Base-by-base conservation (phyloP, 1,140 invertebrate species). In the Ceratina calcarata region DNA sequence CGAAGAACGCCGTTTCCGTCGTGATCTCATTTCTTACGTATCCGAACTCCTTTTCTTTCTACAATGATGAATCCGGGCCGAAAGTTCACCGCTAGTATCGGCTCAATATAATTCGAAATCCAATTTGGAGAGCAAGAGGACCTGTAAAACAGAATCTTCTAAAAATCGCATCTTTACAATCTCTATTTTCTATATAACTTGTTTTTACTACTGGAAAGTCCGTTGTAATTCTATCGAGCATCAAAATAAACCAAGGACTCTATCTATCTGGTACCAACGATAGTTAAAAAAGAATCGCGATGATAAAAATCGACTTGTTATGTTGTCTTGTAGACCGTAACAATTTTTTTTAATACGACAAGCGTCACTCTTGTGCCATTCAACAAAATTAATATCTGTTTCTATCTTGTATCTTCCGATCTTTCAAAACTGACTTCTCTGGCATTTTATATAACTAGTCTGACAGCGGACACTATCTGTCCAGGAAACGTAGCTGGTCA, bases 401-500 rank as follows among this genome's bases (percentile, higher is more conserved):
- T n/a, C 18, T 22, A 12, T 45, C n/a, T 37, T 4, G 16, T 51
- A 62, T 53, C 20, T 15, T 32, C 53, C 22, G 15, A 72, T 72
- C 58, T 62, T 13, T 16, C 22, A 6, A 2, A 51, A 18, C 4
- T 1, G 15, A 53, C 8, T 49, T 57, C 15, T 16, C n/a, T 24
- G 32, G 3, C 20, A 57, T 66, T 77, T 79, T 66, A 73, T 37
- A 18, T 79, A 60, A 60, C 53, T 20, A 6, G 18, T 20, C 16
- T 20, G 10, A 60, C 22, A 27, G 13, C 32, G 51, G 2, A 20
- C 49, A 15, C 61, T 79, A 73, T 73, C 77, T 73, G 24, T 13
- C 8, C 53, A 51, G 77, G 69, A 79, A 79, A 79, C 15, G 70
- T 51, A 24, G 27, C 24, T 32, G 18, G 61, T 60, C 77, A 58